phyloP scores from a whole-genome alignment of 2,888 invertebrate species.

The Tenthredo scrophulariae region DNA sequence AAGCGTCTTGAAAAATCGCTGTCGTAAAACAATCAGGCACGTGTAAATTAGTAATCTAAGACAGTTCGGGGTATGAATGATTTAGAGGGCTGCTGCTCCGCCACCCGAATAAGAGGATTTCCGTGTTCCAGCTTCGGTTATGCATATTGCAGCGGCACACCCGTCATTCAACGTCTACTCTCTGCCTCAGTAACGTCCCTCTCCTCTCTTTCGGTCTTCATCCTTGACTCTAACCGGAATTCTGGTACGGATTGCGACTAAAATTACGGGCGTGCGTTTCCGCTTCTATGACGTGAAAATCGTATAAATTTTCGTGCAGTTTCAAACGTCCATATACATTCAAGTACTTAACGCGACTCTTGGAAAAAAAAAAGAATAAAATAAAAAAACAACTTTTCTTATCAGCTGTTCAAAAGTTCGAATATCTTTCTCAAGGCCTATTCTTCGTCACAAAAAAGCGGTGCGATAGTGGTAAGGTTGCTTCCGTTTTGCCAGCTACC shows the following conservation, averaged over 20 bases:
- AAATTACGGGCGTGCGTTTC: neutral
- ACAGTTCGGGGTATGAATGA: slow-evolving; percentile 72
- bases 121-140: slow-evolving; percentile 72
- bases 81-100: slow-evolving; percentile 66
- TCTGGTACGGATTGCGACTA: neutral
- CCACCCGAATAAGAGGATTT: slow-evolving; percentile 71
- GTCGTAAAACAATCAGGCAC: slow-evolving; percentile 63
- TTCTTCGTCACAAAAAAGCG: slow-evolving; percentile 20
- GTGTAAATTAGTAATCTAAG: slow-evolving; percentile 73
- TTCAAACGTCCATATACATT: neutral
- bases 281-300: neutral
- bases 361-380: no score
- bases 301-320: no score
- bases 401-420: neutral
- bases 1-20: slow-evolving; percentile 29
- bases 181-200: slow-evolving; percentile 18
- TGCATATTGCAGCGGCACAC: slow-evolving; percentile 75
- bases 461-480: slow-evolving; percentile 26
- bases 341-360: neutral
- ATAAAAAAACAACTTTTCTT: neutral
- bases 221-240: slow-evolving; percentile 2
- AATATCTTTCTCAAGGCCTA: neutral
- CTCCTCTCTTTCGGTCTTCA: neutral
- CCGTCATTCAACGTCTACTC: slow-evolving; percentile 71
- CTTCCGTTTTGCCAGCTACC: neutral